These are phyloP conservation scores for Xiphophorus birchmanni DNA, from an alignment of 2,797 vertebrate genomes.

Conservation along the genomic window DNA sequence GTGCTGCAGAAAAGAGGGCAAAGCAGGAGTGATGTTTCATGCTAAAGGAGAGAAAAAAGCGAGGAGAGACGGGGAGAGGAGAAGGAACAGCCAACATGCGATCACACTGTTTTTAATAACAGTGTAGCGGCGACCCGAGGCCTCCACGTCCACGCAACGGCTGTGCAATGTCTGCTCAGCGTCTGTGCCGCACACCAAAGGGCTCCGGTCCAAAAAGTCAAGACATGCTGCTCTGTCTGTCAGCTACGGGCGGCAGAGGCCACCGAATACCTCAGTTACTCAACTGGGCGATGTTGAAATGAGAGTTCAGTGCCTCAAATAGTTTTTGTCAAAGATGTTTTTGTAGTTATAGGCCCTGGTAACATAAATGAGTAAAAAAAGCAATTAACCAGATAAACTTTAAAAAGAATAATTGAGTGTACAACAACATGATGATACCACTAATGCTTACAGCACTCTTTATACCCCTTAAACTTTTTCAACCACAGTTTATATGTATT, in stretches of 20 bases:
- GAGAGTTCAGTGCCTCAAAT: background rate
- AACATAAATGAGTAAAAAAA: background rate
- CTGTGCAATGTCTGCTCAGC: slow-evolving; percentile 84
- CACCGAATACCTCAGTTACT: slow-evolving; percentile 51
- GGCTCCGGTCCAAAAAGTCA: slow-evolving; percentile 72
- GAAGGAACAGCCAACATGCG: slow-evolving; percentile 82
- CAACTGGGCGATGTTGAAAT: slow-evolving; percentile 12
- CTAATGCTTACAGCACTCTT: background rate
- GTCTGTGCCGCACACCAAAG: slow-evolving; percentile 78
- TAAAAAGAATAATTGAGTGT: background rate
- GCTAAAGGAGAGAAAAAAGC: slow-evolving; percentile 64
- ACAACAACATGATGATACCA: background rate
- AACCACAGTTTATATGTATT: background rate
- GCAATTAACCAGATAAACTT: background rate
- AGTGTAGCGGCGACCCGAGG: slow-evolving; percentile 80
- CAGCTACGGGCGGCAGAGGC: slow-evolving; percentile 60
- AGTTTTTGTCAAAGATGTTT: background rate
- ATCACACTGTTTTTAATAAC: slow-evolving; percentile 87
- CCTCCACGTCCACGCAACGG: slow-evolving; percentile 86
- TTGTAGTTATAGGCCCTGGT: background rate
- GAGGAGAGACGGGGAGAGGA: slow-evolving; percentile 65
- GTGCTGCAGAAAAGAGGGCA: slow-evolving; percentile 58
- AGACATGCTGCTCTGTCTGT: slow-evolving; percentile 75
- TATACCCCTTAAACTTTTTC: background rate
- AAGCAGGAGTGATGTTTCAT: slow-evolving; percentile 58